Evolutionary conservation across 37 sponge, comb jelly and placozoan genomes (phyloP).

Genomic region (Hormiphora californensis): DNA sequence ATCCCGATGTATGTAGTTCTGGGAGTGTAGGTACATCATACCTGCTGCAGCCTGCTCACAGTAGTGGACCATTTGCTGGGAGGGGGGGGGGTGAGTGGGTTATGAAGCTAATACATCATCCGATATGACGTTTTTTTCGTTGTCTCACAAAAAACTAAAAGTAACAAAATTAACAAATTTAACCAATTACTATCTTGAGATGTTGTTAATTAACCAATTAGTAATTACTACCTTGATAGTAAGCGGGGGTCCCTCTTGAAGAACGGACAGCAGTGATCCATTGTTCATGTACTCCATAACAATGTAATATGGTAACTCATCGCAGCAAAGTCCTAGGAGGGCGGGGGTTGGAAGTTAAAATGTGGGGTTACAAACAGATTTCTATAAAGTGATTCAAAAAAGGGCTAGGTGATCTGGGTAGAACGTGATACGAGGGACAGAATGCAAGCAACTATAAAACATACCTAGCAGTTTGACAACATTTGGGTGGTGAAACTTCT

Average conservation of each 20-base stretch:
- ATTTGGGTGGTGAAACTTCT: constrained; percentile 29
- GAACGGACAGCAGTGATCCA: background rate
- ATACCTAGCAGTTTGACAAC: constrained; percentile 21
- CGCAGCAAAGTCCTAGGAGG: constrained; percentile 25
- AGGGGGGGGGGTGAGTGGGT: background rate
- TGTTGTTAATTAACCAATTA: too few species aligned
- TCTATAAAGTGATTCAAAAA: too few species aligned
- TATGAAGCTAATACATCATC: too few species aligned
- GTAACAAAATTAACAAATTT: too few species aligned
- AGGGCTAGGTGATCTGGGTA: too few species aligned
- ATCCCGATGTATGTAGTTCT: constrained; percentile 37
- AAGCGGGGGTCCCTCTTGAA: constrained; percentile 18
- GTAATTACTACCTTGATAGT: constrained; percentile 7
- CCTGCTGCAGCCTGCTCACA: constrained; percentile 33
- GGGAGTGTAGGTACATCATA: constrained; percentile 12
- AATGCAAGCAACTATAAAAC: too few species aligned
- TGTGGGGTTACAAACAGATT: too few species aligned
- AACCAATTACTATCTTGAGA: too few species aligned
- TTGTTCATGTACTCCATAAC: constrained; percentile 51
- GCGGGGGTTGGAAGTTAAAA: too few species aligned
- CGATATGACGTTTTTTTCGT: too few species aligned
- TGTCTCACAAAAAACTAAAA: too few species aligned
- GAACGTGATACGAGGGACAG: too few species aligned
- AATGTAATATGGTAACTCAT: constrained; percentile 32
- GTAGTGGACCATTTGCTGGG: constrained; percentile 41